Percentiles rank a stretch among this genome's conserved stretches.
Conservation (phyloP, 2,888 invertebrate genomes). For the Lumbricus terrestris region DNA sequence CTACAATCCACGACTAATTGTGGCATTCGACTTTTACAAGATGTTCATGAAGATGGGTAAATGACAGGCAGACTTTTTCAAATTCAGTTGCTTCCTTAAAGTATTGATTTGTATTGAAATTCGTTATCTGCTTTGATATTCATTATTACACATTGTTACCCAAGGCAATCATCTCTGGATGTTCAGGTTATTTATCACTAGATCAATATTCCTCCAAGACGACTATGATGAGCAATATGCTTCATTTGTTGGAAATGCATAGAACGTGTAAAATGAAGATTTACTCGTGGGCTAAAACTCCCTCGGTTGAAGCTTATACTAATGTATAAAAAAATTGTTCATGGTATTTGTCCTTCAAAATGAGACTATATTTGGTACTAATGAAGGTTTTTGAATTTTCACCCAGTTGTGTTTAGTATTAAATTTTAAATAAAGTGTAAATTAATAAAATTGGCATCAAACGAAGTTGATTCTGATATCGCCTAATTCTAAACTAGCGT, state of each 20-base stretch:
- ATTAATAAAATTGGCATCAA: not conserved
- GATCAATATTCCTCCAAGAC: not conserved
- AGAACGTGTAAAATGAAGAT: too few species aligned
- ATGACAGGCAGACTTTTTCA: not conserved
- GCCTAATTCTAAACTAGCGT: not conserved
- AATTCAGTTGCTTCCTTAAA: not conserved
- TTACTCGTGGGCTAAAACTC: not conserved
- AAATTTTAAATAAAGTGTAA: not conserved
- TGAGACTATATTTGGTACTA: not conserved
- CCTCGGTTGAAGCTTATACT: not conserved
- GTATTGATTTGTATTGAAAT: not conserved
- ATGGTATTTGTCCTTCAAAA: not conserved
- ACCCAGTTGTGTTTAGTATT: not conserved
- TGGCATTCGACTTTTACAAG: not conserved
- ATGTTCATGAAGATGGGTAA: not conserved
- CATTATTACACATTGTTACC: not conserved
- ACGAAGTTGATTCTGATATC: not conserved
- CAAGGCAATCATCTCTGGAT: not conserved
- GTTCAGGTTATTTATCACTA: not conserved
- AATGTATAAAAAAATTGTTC: not conserved
- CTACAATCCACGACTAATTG: not conserved
- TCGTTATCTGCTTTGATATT: not conserved
- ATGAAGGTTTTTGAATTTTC: not conserved
- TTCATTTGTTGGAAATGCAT: not conserved
- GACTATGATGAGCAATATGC: not conserved